These are phyloP conservation scores for Lasioglossum malachurum DNA, from an alignment of 2,888 invertebrate species.

Conservation along the genomic window DNA sequence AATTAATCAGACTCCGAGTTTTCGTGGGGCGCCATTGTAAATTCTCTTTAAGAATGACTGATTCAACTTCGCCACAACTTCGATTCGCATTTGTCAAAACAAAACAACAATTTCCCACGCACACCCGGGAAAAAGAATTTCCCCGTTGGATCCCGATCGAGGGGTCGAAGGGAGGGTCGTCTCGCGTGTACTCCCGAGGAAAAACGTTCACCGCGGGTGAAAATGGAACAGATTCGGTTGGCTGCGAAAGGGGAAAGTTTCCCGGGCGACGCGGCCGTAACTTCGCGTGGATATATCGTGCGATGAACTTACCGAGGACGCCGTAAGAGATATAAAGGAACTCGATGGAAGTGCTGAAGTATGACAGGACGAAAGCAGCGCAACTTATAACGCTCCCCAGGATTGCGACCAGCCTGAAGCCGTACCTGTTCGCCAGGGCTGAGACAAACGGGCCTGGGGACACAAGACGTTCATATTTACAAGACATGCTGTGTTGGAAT, in stretches of 20 bases:
- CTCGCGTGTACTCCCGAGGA: not conserved
- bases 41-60: not conserved
- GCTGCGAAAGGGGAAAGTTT: constrained; percentile 5
- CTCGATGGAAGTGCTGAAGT: constrained; percentile 90
- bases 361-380: constrained; percentile 89
- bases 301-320: constrained; percentile 87
- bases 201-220: not conserved
- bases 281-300: not conserved
- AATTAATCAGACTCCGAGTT: not conserved
- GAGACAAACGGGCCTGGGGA: constrained; percentile 94
- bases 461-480: not conserved
- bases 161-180: not conserved
- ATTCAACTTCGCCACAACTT: not conserved
- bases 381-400: constrained; percentile 91
- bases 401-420: constrained; percentile 95
- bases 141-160: not conserved
- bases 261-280: not conserved
- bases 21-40: not conserved
- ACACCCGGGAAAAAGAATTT: not conserved
- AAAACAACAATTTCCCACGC: not conserved
- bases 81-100: not conserved
- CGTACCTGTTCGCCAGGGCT: constrained; percentile 96
- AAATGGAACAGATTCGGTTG: constrained; percentile 8
- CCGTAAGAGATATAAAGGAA: constrained; percentile 94
- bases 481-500: not conserved